Base-by-base conservation (phyloP, 2,113 vertebrate species). In the Pituophis catenifer region DNA sequence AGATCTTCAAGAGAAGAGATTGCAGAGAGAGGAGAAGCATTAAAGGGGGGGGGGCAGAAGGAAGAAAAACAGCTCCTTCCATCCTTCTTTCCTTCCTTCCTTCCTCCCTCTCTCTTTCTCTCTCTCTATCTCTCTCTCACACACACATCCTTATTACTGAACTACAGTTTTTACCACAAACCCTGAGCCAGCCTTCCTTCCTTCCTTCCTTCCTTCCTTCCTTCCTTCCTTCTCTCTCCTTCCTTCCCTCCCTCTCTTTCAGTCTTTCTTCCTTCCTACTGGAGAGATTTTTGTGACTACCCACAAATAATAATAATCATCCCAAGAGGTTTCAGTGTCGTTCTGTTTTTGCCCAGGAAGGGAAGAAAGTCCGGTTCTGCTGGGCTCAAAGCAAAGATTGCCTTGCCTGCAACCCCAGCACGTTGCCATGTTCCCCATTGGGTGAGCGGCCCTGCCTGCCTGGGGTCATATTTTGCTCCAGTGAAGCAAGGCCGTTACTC, bases 271-370 rank as follows among this genome's bases (percentile, higher is more conserved):
- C 12, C 8, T 59, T 59, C 21, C 12, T 29, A 0, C 81, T 93
- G 94, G 96, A 93, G 38, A 93, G 95, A 96, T 96, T 96, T 92
- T 95, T 90, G 94, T 95, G 94, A 95, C 96, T 94, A 95, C 3
- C 75, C 17, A 81, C 33, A 96, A 97, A 96, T 94, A 81, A 81
- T 94, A 38, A 81, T 9, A 21, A 81, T 94, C 0, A n/a, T n/a
- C 12, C 1, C 1, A 2, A 92, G 96, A 94, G 89, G 65, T 89
- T 93, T 58, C 87, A 88, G 89, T 91, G 92, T 94, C 58, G 86
- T 92, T 26, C 6, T 1, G 93, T 38, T 92, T 48, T 94, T 11
- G 88, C 94, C 38, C 29, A 7, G 62, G 93, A 15, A 96, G 91
- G 94, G 44, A 89, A 62, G 93, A 89, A 94, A 81, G 94, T 86